Evolutionary conservation across 2,888 invertebrate species (phyloP).

Genomic region (Melangyna quadrimaculata): DNA sequence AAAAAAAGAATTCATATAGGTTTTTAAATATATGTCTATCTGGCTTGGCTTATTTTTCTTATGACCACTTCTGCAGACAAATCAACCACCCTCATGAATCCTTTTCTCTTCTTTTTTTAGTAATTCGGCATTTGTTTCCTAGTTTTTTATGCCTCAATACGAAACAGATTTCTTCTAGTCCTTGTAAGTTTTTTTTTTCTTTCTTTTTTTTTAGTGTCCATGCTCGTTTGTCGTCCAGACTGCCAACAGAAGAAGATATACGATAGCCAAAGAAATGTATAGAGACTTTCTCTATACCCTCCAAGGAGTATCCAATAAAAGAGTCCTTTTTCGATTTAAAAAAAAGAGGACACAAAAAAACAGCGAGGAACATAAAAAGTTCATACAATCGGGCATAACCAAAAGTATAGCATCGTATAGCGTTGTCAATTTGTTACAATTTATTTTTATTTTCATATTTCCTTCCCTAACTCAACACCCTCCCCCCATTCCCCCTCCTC

Average conservation of each 20-base stretch:
- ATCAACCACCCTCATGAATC: background rate
- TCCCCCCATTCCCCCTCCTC: background rate
- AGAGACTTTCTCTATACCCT: slow-evolving; percentile 61
- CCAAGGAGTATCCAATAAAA: slow-evolving; percentile 61
- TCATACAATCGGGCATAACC: slow-evolving; percentile 46
- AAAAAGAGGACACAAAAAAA: slow-evolving; percentile 51
- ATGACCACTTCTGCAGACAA: background rate
- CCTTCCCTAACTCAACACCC: background rate
- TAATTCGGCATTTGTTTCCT: slow-evolving; percentile 15
- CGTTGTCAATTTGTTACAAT: slow-evolving; percentile 71
- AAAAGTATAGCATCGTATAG: slow-evolving; percentile 24
- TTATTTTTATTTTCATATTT: slow-evolving; percentile 72
- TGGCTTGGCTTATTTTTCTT: slow-evolving; percentile 21
- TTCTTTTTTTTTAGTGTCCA: slow-evolving; percentile 24
- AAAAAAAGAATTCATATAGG: slow-evolving; percentile 28
- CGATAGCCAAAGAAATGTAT: slow-evolving; percentile 70
- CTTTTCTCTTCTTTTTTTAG: background rate
- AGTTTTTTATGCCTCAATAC: slow-evolving; percentile 58
- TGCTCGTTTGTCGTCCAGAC: slow-evolving; percentile 32
- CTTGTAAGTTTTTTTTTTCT: background rate
- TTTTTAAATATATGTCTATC: slow-evolving; percentile 63
- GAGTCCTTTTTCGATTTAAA: slow-evolving; percentile 64
- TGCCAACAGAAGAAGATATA: slow-evolving; percentile 69
- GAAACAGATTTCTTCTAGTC: slow-evolving; percentile 60
- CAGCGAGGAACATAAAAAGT: slow-evolving; percentile 52